Percentiles rank a stretch among this genome's conserved stretches.
These are phyloP conservation scores for Halichoerus grypus DNA, from an alignment of 2,113 vertebrate genomes.

Conservation along the genomic window DNA sequence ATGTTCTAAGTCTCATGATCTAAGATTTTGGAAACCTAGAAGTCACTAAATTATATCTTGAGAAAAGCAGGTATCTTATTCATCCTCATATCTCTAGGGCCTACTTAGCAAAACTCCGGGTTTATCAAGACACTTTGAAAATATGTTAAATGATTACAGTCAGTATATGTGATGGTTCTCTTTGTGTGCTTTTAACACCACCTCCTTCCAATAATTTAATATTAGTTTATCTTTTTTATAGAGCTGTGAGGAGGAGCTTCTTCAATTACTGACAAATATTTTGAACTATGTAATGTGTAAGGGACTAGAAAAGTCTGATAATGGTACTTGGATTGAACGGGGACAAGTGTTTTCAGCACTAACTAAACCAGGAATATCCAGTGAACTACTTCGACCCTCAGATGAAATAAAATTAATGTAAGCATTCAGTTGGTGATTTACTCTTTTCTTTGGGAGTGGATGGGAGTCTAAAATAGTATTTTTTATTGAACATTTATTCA, in stretches of 20 bases:
- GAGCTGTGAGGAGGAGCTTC: slow-evolving; percentile 93
- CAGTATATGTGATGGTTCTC: not conserved
- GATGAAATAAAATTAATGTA: slow-evolving; percentile 97
- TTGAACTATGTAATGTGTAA: slow-evolving; percentile 95
- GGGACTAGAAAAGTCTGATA: slow-evolving; percentile 96
- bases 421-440: slow-evolving; percentile 62
- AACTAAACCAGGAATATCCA: slow-evolving; percentile 93
- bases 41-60: slow-evolving; percentile 17
- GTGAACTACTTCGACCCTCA: slow-evolving; percentile 93
- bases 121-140: slow-evolving; percentile 45
- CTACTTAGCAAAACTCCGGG: slow-evolving; percentile 26
- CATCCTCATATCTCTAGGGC: not conserved
- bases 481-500: slow-evolving; percentile 9
- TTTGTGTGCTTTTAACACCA: slow-evolving; percentile 38
- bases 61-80: slow-evolving; percentile 1
- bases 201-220: not conserved
- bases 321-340: slow-evolving; percentile 94
- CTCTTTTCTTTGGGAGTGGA: not conserved
- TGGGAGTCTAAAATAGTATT: not conserved
- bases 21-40: not conserved
- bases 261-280: slow-evolving; percentile 93
- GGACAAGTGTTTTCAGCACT: slow-evolving; percentile 98
- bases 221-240: slow-evolving; percentile 79
- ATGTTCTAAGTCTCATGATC: slow-evolving; percentile 23
- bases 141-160: not conserved